A percentile compares a stretch with the other conserved stretches of the same genome.
These are phyloP conservation scores for Ischnus inquisitorius DNA, from an alignment of 2,888 invertebrate genomes.

Conservation along the genomic window DNA sequence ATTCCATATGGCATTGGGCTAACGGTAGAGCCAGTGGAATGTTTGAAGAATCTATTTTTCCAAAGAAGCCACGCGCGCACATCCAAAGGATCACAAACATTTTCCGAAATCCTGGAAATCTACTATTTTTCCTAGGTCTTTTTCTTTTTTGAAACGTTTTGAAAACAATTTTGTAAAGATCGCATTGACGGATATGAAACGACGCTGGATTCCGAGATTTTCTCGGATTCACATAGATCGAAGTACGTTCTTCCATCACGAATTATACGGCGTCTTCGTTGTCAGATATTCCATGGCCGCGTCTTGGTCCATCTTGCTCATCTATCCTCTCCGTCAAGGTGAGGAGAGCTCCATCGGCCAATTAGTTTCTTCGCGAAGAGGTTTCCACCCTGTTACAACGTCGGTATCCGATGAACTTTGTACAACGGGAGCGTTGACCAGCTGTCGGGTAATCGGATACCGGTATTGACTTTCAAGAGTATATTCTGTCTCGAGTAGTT, in stretches of 20 bases:
- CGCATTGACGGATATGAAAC: not conserved
- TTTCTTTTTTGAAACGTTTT: too few species aligned
- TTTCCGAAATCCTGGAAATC: too few species aligned
- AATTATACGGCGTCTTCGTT: not conserved
- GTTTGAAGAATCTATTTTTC: not conserved
- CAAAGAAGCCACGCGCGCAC: not conserved
- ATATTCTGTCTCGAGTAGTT: slow-evolving; percentile 73
- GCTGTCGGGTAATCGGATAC: slow-evolving; percentile 78
- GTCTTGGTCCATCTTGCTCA: slow-evolving; percentile 5
- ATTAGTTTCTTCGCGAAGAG: slow-evolving; percentile 63
- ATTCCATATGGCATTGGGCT: too few species aligned
- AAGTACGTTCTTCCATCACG: too few species aligned
- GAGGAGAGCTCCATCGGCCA: slow-evolving; percentile 58
- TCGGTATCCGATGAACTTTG: slow-evolving; percentile 75
- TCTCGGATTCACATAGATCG: too few species aligned
- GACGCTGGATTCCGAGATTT: too few species aligned
- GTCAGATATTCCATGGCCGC: slow-evolving; percentile 6
- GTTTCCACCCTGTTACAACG: not conserved
- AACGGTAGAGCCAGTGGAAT: not conserved
- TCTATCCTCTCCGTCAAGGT: slow-evolving; percentile 12
- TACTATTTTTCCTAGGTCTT: too few species aligned
- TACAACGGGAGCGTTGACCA: slow-evolving; percentile 77
- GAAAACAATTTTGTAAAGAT: too few species aligned
- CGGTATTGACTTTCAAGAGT: slow-evolving; percentile 82
- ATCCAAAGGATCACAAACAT: not conserved